Percentiles rank a stretch among this genome's conserved stretches.
Evolutionary conservation across 2,888 invertebrate genomes (phyloP).

Genomic region (Acholoe squamosa): DNA sequence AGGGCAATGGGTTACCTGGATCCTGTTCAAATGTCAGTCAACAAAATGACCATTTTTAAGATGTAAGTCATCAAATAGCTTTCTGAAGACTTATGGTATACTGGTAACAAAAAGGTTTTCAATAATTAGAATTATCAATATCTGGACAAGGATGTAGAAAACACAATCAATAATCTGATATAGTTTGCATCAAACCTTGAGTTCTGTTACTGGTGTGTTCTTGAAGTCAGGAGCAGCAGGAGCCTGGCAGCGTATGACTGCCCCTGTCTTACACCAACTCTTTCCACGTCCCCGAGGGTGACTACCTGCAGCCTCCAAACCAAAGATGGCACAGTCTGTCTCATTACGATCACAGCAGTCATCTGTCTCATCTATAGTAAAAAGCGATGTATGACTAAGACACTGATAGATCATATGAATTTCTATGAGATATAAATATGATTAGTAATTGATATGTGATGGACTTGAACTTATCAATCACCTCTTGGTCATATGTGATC

Average conservation of each 20-base stretch:
- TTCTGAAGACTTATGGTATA: too few species aligned
- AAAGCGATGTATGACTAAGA: background rate
- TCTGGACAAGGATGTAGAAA: too few species aligned
- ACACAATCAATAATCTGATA: background rate
- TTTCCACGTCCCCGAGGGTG: constrained; percentile 46
- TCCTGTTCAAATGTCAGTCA: too few species aligned
- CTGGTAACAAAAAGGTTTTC: too few species aligned
- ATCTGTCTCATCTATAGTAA: constrained; percentile 26
- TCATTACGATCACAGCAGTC: constrained; percentile 7
- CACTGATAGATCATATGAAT: background rate
- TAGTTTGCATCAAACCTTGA: background rate
- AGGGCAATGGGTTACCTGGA: background rate
- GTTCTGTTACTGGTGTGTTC: constrained; percentile 6
- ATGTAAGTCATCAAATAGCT: too few species aligned
- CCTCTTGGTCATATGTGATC: too few species aligned
- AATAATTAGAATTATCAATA: too few species aligned
- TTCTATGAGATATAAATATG: too few species aligned
- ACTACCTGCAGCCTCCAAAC: constrained; percentile 6
- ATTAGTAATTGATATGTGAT: too few species aligned
- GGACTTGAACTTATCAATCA: too few species aligned
- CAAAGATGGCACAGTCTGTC: constrained; percentile 50
- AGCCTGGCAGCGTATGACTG: constrained; percentile 32
- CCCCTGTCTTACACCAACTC: constrained; percentile 24
- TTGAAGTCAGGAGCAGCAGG: background rate
- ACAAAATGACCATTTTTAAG: too few species aligned